Base-by-base conservation (phyloP, 2,888 invertebrate genomes). In the Galeruca laticollis region DNA sequence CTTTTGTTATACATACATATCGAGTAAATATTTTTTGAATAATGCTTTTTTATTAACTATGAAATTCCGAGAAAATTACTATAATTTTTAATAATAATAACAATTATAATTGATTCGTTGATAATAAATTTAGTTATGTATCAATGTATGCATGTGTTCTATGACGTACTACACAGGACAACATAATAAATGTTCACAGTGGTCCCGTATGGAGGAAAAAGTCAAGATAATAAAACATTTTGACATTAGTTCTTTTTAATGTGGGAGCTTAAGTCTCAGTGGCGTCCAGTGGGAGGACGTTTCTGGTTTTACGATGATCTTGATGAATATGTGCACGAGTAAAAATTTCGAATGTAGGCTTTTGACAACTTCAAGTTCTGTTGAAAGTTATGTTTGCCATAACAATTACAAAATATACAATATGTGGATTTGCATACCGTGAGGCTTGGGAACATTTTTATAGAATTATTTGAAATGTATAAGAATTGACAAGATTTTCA, bases 221-320 rank as follows among this genome's bases (percentile, higher is more conserved):
- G 40, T 63, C 37, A 71, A 72, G 65, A 73, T 73, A 73, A 75
- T 75, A 73, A 75, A 75, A 59, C 75, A 73, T 68, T 71, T 65
- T 65, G 73, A 72, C 75, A 68, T 70, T 69, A 73, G 69, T 73
- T 63, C 68, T 72, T 73, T 76, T 76, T 68, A 75, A 73, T 70
- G 74, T 72, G 68, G 70, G 54, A 71, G 60, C 72, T 69, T 66
- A 72, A 74, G 31, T 59, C 10, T 37, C 63, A 63, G 63, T 63
- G 54, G 63, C 56, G 63, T 20, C 31, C 31, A 54, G 63, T 63
- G 43, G 63, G 63, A 21, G 63, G 54, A 63, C 63, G 35, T n/a
- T 56, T 63, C 52, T 20, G 13, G 20, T 15, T 51, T 51, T 10
- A 33, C 20, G 20, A 54, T 31, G 15, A 8, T 6, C 33, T 33